These are phyloP conservation scores for Cyanoliseus patagonus DNA, from an alignment of 2,113 vertebrate genomes.

Conservation along the genomic window DNA sequence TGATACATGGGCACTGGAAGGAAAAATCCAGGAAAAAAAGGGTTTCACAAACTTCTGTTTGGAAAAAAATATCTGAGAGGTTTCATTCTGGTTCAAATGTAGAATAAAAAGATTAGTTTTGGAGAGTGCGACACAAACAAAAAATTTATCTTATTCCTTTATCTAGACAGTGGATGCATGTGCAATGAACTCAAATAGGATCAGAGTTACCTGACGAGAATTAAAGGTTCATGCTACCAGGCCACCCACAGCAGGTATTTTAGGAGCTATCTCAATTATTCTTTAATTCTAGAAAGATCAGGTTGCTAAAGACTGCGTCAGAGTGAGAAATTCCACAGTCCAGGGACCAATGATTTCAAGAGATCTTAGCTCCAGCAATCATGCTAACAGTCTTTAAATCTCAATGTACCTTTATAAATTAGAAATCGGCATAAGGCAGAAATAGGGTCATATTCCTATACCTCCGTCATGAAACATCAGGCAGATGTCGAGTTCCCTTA, in stretches of 20 bases:
- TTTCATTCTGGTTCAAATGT: not conserved
- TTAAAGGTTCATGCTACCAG: not conserved
- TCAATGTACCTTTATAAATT: slow-evolving; percentile 5
- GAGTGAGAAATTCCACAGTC: not conserved
- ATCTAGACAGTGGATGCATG: not conserved
- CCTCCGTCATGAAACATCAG: not conserved
- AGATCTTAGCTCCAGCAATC: not conserved
- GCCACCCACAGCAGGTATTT: not conserved
- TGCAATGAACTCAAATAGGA: not conserved
- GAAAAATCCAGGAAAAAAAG: not conserved
- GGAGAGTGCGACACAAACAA: not conserved
- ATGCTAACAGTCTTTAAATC: not conserved
- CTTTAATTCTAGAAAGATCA: not conserved
- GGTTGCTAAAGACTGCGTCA: not conserved
- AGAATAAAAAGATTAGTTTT: not conserved
- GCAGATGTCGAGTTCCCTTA: not conserved
- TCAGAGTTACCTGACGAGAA: not conserved
- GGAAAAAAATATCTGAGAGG: not conserved
- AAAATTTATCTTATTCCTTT: not conserved
- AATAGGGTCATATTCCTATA: slow-evolving; percentile 24
- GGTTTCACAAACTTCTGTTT: not conserved
- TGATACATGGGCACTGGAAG: not conserved
- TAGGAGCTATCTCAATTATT: not conserved
- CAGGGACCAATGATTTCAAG: not conserved
- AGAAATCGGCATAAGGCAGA: slow-evolving; percentile 12